phyloP scores from a whole-genome alignment of 2,113 vertebrate species.

The Brachyistius frenatus region DNA sequence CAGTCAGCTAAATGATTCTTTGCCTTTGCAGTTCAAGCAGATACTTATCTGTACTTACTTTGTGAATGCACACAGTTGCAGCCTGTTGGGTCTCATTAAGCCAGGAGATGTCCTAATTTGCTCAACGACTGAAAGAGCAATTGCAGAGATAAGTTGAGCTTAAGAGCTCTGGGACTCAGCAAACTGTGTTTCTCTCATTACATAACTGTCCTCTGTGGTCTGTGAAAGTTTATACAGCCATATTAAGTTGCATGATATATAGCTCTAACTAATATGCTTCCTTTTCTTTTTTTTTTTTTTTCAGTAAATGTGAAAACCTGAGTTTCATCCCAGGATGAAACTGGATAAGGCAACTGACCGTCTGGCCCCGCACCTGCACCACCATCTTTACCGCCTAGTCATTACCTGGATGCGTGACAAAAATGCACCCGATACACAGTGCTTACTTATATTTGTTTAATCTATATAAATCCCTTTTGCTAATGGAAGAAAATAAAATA shows the following conservation, averaged over 20 bases:
- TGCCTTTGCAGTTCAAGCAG: conserved; percentile 3
- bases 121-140: conserved; percentile 44
- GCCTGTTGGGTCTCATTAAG: conserved; percentile 68
- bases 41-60: conserved; percentile 27
- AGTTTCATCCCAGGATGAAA: conserved; percentile 76
- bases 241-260: conserved; percentile 55
- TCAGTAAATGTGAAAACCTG: conserved; percentile 86
- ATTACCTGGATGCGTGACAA: conserved; percentile 77
- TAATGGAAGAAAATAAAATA: conserved; percentile 66
- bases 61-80: conserved; percentile 25
- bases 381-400: conserved; percentile 72
- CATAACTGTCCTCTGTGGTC: conserved; percentile 64
- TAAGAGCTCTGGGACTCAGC: conserved; percentile 48
- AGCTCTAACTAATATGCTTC: conserved; percentile 70
- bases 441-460: conserved; percentile 72
- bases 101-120: conserved; percentile 61
- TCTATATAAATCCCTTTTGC: conserved; percentile 60
- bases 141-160: conserved; percentile 38
- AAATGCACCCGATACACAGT: conserved; percentile 67
- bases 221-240: conserved; percentile 67
- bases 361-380: conserved; percentile 70
- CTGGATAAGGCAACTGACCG: conserved; percentile 70
- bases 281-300: conserved; percentile 80
- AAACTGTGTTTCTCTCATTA: conserved; percentile 55
- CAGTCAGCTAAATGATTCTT: conserved; percentile 31